phyloP scores from a whole-genome alignment of 1,140 invertebrate genomes.

The Drosophila trapezifrons region DNA sequence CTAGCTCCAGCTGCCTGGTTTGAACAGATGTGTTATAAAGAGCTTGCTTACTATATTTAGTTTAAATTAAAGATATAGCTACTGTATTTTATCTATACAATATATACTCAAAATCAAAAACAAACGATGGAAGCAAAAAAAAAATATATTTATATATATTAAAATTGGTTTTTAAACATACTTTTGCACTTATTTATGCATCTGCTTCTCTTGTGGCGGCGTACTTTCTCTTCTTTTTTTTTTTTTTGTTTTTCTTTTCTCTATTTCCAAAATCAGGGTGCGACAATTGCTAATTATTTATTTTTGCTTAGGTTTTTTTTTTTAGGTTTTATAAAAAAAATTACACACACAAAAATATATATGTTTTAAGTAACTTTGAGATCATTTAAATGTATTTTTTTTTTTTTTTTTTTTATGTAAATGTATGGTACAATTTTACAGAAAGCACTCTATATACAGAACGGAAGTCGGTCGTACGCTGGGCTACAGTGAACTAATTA shows the following conservation, averaged over 20 bases:
- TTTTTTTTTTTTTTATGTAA: conserved; percentile 66
- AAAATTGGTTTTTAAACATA: conserved; percentile 6
- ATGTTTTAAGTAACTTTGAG: conserved; percentile 82
- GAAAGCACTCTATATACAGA: conserved; percentile 30
- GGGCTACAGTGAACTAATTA: background rate
- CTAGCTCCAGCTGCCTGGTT: conserved; percentile 8
- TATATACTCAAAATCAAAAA: conserved; percentile 15
- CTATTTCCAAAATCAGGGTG: conserved; percentile 43
- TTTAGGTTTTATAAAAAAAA: conserved; percentile 51
- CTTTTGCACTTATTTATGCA: conserved; percentile 17
- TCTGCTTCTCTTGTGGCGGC: conserved; percentile 44
- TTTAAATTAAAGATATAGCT: conserved; percentile 13
- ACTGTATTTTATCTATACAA: conserved; percentile 10
- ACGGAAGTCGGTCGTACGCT: conserved; percentile 19
- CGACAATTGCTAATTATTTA: conserved; percentile 25
- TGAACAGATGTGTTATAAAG: conserved; percentile 8
- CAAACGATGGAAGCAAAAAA: conserved; percentile 18
- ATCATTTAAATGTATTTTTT: conserved; percentile 77
- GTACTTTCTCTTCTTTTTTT: conserved; percentile 19
- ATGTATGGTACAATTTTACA: conserved; percentile 63
- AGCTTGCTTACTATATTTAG: background rate
- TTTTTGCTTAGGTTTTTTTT: conserved; percentile 10
- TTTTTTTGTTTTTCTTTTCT: conserved; percentile 9
- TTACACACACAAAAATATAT: conserved; percentile 74
- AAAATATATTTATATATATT: background rate